phyloP scores from a whole-genome alignment of 1,140 invertebrate species.

The Calliopsis andreniformis region DNA sequence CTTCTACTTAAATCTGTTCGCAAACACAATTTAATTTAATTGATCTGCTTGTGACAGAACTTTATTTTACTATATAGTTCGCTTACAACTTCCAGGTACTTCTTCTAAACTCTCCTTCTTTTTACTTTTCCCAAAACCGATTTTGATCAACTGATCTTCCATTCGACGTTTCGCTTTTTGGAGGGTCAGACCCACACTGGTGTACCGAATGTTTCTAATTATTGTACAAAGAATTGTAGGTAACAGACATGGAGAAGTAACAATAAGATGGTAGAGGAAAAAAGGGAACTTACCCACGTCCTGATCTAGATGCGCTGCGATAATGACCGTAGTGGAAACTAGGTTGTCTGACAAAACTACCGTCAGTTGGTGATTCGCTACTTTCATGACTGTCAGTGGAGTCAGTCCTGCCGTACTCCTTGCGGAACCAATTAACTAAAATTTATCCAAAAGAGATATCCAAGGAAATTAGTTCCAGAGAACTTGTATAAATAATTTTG shows the following conservation, averaged over 20 bases:
- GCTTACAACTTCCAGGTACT: slow-evolving; percentile 88
- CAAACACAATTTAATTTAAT: too few relatives aligned
- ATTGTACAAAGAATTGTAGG: neutral
- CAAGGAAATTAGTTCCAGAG: too few relatives aligned
- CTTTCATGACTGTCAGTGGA: slow-evolving; percentile 83
- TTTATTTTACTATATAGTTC: too few relatives aligned
- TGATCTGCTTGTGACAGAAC: too few relatives aligned
- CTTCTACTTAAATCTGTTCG: slow-evolving; percentile 88
- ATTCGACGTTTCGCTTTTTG: slow-evolving; percentile 91
- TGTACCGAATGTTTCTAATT: neutral
- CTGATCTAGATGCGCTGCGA: slow-evolving; percentile 68
- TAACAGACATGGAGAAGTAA: too few relatives aligned
- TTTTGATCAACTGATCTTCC: slow-evolving; percentile 92
- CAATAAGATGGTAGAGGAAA: neutral
- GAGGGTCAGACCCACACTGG: slow-evolving; percentile 84
- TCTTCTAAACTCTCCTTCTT: slow-evolving; percentile 94
- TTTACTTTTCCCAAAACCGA: slow-evolving; percentile 88
- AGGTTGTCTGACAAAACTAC: slow-evolving; percentile 80
- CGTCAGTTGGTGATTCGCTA: slow-evolving; percentile 84
- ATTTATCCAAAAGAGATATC: slow-evolving; percentile 41
- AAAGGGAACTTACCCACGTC: slow-evolving; percentile 69
- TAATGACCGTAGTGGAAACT: slow-evolving; percentile 76
- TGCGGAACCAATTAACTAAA: slow-evolving; percentile 87
- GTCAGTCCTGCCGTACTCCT: slow-evolving; percentile 81
- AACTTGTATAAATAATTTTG: neutral